Evolutionary conservation across 2,888 invertebrate genomes (phyloP).

Genomic region (Drosophila merina): DNA sequence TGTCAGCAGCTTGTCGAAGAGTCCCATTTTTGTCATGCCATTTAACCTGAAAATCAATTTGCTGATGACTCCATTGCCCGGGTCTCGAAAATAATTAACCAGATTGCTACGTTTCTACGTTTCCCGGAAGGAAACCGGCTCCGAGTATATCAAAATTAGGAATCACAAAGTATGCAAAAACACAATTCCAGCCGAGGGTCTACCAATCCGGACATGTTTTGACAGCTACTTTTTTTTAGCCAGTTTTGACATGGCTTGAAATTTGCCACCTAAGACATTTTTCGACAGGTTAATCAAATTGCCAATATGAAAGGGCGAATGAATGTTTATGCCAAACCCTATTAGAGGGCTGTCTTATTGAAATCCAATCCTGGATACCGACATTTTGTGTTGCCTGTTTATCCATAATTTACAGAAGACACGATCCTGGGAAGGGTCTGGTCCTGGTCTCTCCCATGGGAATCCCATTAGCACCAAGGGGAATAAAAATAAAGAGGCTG

Average conservation of each 20-base stretch:
- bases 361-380: constrained; percentile 26
- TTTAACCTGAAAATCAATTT: constrained; percentile 75
- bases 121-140: constrained; percentile 20
- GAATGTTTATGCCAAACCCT: constrained; percentile 50
- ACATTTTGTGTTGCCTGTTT: constrained; percentile 5
- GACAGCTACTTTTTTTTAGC: constrained; percentile 13
- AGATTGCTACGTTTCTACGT: constrained; percentile 43
- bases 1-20: constrained; percentile 11
- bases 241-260: constrained; percentile 12
- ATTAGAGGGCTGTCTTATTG: constrained; percentile 54
- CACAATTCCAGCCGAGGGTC: not conserved
- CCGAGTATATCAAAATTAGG: constrained; percentile 19
- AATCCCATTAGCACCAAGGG: constrained; percentile 62
- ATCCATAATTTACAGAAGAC: constrained; percentile 51
- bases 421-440: constrained; percentile 7
- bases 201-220: constrained; percentile 6
- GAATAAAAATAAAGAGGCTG: constrained; percentile 1
- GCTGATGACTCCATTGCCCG: constrained; percentile 66
- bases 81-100: constrained; percentile 62
- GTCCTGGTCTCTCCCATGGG: constrained; percentile 26
- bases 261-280: constrained; percentile 28
- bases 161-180: constrained; percentile 40
- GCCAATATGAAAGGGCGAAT: constrained; percentile 12
- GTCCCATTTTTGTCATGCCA: constrained; percentile 61
- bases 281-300: constrained; percentile 62